Evolutionary conservation across 2,888 invertebrate genomes (phyloP).

Genomic region (Tenthredo livida): DNA sequence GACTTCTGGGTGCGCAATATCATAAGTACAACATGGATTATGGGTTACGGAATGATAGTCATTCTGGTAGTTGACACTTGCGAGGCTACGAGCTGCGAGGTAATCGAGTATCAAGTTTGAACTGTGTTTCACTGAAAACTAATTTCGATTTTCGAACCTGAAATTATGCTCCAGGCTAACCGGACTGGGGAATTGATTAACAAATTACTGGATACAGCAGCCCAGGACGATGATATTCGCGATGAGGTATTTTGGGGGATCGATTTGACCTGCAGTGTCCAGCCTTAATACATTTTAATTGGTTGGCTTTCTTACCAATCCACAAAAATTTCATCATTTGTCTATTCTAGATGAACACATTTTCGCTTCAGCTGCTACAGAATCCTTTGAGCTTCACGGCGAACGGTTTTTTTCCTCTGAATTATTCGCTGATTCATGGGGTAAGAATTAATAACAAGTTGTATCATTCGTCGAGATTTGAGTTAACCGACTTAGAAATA

Average conservation of each 20-base stretch:
- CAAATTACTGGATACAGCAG: not conserved
- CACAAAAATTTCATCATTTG: no score
- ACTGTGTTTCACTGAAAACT: not conserved
- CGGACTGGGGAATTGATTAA: not conserved
- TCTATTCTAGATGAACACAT: constrained; percentile 65
- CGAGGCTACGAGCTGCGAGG: not conserved
- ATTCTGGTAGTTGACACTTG: not conserved
- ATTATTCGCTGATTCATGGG: no score
- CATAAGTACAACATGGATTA: not conserved
- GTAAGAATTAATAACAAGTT: not conserved
- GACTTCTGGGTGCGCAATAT: not conserved
- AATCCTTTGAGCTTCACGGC: constrained; percentile 67
- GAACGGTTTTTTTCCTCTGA: constrained; percentile 65
- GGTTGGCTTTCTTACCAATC: no score
- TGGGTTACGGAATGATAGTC: not conserved
- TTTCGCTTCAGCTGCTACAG: constrained; percentile 68
- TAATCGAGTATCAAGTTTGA: not conserved
- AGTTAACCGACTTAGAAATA: not conserved
- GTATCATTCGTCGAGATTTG: no score
- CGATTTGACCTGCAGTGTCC: no score
- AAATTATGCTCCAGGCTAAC: not conserved
- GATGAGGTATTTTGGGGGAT: constrained; percentile 7
- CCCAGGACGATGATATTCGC: not conserved
- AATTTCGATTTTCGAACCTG: not conserved
- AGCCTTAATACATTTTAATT: not conserved